Base-by-base conservation (phyloP, 2,113 vertebrate species). In the Motacilla alba region DNA sequence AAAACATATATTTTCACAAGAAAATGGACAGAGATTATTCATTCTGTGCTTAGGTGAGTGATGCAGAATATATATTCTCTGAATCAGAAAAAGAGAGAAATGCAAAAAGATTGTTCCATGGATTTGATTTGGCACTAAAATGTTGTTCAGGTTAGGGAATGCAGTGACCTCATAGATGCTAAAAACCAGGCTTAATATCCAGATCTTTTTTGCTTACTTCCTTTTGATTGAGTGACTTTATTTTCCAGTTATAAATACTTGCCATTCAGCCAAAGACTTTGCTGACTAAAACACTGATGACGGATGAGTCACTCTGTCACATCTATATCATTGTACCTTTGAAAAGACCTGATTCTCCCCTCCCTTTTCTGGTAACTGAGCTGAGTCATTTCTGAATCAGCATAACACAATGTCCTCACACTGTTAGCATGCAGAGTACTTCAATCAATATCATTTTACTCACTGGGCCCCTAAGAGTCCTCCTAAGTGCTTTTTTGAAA, bases 361-460 rank as follows among this genome's bases (percentile, higher is more conserved):
- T 93, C 41, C 46, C 14, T 93, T 86, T 80, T 90, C 63, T 85
- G 74, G 55, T 83, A 90, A 80, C 44, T 50, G 26, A 83, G 67
- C 79, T 95, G 92, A 94, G 49, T 96, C 33, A 91, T 72, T 91
- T 91, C 82, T 94, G 85, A 96, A 53, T 94, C 82, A 90, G 94
- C 79, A 83, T 3, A 79, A 14, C 13, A 35, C 66, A 62, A 12
- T 53, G n/a, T 70, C 59, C 62, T 69, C 72, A 35, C 9, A 31
- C 5, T 33, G 9, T 22, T 55, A 63, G 37, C 5, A 35, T 13
- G n/a, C 3, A 19, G 39, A 81, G 4, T 83, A 26, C 7, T 90
- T 89, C 22, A 58, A 13, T 89, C 22, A 58, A 13, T 30, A 46
- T 7, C 7, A 7, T 58, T 19, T 91, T 83, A 52, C 33, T 80